Conservation (phyloP, 2,113 vertebrate genomes). For the Platysternon megacephalum region DNA sequence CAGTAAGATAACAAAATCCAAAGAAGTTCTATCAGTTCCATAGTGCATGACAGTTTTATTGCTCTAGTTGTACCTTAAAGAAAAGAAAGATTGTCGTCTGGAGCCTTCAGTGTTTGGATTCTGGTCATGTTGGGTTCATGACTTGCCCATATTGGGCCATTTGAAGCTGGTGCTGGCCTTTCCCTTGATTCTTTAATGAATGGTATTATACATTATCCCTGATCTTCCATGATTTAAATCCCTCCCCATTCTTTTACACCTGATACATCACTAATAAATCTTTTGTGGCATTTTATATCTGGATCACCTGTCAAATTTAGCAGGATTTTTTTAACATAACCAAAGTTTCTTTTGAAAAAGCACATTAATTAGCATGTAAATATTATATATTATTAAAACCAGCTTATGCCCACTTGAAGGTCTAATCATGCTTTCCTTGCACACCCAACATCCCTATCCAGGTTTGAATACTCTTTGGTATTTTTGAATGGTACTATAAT, state of each 20-base stretch:
- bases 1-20: neutral
- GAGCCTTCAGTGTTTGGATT: neutral
- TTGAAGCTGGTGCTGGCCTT: neutral
- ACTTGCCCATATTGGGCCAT: neutral
- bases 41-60: neutral
- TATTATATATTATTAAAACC: neutral
- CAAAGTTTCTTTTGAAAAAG: neutral
- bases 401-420: neutral
- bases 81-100: neutral
- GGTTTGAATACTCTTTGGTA: neutral
- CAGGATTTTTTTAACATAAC: neutral
- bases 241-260: neutral
- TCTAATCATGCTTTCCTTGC: neutral
- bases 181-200: neutral
- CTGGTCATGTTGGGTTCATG: neutral
- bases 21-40: neutral
- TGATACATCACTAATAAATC: rapidly evolving
- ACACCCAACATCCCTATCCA: neutral
- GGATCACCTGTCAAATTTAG: neutral
- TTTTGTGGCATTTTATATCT: neutral
- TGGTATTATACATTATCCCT: neutral
- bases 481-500: neutral
- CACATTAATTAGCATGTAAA: neutral
- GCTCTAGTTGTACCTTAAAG: neutral
- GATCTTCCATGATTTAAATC: neutral